Conservation (phyloP, 2,113 vertebrate genomes). For the Marcusenius ussheri region DNA sequence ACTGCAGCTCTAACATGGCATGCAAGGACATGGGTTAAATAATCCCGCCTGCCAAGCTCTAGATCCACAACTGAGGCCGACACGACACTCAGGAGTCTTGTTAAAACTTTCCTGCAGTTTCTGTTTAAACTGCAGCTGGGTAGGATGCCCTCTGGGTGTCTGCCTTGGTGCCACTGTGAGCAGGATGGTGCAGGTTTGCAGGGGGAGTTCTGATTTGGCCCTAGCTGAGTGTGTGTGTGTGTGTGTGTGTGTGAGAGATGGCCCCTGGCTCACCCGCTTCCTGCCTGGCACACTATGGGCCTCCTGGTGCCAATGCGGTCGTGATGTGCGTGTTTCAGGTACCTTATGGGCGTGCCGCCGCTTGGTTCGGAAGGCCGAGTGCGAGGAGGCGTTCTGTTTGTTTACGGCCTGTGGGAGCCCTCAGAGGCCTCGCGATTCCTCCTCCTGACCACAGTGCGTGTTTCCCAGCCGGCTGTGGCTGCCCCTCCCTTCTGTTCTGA, state of each 20-base stretch:
- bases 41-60: neutral
- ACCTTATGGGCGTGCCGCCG: neutral
- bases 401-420: neutral
- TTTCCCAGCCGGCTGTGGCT: neutral
- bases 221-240: neutral
- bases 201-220: neutral
- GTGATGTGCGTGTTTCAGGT: neutral
- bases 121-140: neutral
- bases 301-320: neutral
- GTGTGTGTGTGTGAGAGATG: neutral
- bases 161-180: neutral
- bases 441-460: neutral
- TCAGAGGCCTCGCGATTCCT: neutral
- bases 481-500: neutral
- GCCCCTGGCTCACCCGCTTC: neutral
- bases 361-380: neutral
- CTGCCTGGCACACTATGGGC: neutral
- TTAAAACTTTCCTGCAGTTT: neutral
- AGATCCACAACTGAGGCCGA: neutral
- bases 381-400: neutral
- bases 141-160: neutral
- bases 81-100: neutral
- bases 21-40: neutral
- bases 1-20: neutral
- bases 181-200: neutral